phyloP scores from a whole-genome alignment of 2,797 vertebrate genomes.

The Notolabrus celidotus region DNA sequence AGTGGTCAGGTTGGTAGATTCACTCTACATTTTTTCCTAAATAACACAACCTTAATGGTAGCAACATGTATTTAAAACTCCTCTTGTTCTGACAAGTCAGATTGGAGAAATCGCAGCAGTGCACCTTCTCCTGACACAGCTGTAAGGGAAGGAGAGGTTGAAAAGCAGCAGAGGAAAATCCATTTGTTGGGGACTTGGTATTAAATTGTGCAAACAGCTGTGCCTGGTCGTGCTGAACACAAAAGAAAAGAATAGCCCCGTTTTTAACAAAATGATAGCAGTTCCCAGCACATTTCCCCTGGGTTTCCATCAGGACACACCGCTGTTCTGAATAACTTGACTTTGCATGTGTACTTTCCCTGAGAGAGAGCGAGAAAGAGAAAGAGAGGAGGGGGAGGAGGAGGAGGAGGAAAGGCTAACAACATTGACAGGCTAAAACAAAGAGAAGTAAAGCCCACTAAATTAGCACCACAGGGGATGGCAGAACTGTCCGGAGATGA shows the following conservation, averaged over 20 bases:
- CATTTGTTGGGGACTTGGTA: conserved; percentile 53
- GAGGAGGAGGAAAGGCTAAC: background rate
- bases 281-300: conserved; percentile 65
- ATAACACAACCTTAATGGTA: background rate
- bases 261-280: conserved; percentile 74
- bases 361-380: conserved; percentile 25
- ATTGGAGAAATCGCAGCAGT: conserved; percentile 43
- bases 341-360: conserved; percentile 52
- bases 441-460: conserved; percentile 43
- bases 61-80: conserved; percentile 5
- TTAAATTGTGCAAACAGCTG: conserved; percentile 73
- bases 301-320: conserved; percentile 69
- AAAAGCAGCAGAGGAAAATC: conserved; percentile 52
- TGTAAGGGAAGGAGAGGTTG: conserved; percentile 9
- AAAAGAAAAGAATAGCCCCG: conserved; percentile 61
- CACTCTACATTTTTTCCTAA: too few relatives aligned
- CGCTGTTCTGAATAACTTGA: conserved; percentile 60
- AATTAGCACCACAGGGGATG: conserved; percentile 59
- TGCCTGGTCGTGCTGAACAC: conserved; percentile 57
- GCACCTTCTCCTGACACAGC: conserved; percentile 24
- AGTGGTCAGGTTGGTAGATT: too few relatives aligned
- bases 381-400: background rate
- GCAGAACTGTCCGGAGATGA: conserved; percentile 34
- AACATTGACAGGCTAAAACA: conserved; percentile 54
- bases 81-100: conserved; percentile 13